Evolutionary conservation across 2,797 vertebrate species (phyloP), one percentile per base, ranked within the genome.

Genomic region (Sparus aurata): DNA sequence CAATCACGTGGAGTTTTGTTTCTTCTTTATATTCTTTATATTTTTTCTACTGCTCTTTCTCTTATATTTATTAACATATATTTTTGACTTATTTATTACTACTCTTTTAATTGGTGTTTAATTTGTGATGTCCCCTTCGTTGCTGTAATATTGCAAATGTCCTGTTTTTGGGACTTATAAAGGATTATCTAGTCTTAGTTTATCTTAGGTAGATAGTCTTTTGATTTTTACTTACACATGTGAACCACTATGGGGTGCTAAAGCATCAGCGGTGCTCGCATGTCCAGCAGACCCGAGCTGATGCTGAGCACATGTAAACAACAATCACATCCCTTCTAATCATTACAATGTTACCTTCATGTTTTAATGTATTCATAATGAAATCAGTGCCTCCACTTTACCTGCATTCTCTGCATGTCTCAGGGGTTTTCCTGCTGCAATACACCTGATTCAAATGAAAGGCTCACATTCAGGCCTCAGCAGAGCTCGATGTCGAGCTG

Each of bases 171-270:
- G 30, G 30, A 34, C 30, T 34, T 34, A 34, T 34, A 8, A 34
- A 7, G 30, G 34, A 34, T 34, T 2, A 34, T 34, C 34, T 34
- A 8, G 34, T 34, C 34, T 7, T 9, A 34, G 8, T 9, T 34
- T 34, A 34, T 34, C 9, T 34, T 50, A 60, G 43, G 43, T 61
- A 43, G 46, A 73, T 22, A 55, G 17, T 27, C 9, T 13, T 23
- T 45, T 3, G 7, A 43, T 22, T 25, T 50, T 30, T 59, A 71
- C 12, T 61, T 73, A 65, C 55, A 47, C 18, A 22, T n/a, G 2
- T 53, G 10, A 57, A 23, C 82, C 89, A 85, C 73, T 57, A 79
- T 88, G 27, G 69, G 87, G 50, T 57, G 58, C 9, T 62, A 27
- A 66, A 75, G 23, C 62, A 52, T 25, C 61, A 76, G 27, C 5